Conservation (phyloP, 2,888 invertebrate genomes). For the Volucella zonaria region DNA sequence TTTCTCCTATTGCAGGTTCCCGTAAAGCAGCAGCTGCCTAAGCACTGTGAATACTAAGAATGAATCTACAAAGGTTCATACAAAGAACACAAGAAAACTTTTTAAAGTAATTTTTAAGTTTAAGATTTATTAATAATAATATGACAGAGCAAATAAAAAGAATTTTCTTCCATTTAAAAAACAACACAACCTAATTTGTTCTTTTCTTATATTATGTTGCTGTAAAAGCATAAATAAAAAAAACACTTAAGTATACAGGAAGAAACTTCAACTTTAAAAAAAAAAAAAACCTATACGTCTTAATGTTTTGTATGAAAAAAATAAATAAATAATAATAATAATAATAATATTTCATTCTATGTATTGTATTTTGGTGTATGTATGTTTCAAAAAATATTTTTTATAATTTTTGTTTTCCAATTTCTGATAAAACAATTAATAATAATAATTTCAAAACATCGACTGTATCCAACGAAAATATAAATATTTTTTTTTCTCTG, state of each 20-base stretch:
- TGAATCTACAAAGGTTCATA: constrained; percentile 40
- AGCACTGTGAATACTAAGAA: constrained; percentile 34
- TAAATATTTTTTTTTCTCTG: constrained; percentile 58
- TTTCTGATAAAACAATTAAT: constrained; percentile 9
- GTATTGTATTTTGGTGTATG: constrained; percentile 17
- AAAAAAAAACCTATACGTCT: constrained; percentile 32
- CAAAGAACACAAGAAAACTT: constrained; percentile 43
- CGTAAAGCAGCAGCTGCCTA: constrained; percentile 66
- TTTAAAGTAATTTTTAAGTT: constrained; percentile 47
- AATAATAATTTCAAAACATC: constrained; percentile 52
- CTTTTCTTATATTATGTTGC: constrained; percentile 26
- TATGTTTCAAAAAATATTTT: constrained; percentile 34
- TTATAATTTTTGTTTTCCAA: constrained; percentile 19
- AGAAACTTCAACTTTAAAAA: constrained; percentile 17
- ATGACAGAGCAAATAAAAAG: constrained; percentile 13
- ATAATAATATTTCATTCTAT: constrained; percentile 19
- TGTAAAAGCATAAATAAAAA: constrained; percentile 6
- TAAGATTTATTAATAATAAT: constrained; percentile 45
- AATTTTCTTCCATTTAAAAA: constrained; percentile 31
- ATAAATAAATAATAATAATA: too few species aligned
- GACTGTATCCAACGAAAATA: constrained; percentile 60
- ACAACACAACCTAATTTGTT: constrained; percentile 20
- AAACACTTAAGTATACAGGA: neutral
- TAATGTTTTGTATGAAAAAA: constrained; percentile 54
- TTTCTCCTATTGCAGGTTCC: constrained; percentile 44